Evolutionary conservation across 2,797 vertebrate species (phyloP).

Genomic region (Alca torda): DNA sequence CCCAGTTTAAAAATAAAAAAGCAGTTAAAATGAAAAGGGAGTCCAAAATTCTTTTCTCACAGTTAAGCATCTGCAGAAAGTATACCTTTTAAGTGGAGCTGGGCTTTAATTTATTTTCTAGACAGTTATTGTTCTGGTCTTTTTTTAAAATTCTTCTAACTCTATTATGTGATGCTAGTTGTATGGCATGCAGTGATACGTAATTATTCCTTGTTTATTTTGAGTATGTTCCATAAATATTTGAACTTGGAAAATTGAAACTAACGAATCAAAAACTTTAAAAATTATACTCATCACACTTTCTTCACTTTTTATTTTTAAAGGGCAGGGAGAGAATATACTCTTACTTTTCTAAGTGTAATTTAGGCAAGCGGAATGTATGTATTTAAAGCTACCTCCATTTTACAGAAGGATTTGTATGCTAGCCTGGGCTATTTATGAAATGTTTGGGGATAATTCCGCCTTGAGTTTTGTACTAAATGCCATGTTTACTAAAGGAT

Average conservation of each 20-base stretch:
- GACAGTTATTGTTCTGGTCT: not conserved
- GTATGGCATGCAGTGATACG: not conserved
- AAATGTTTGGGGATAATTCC: not conserved
- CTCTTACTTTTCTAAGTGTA: not conserved
- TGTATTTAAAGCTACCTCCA: not conserved
- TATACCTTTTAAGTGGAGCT: not conserved
- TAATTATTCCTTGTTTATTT: conserved; percentile 4
- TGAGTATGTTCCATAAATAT: not conserved
- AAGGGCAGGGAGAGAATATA: not conserved
- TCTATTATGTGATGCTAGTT: not conserved
- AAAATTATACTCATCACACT: not conserved
- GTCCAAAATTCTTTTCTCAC: not conserved
- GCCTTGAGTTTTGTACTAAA: not conserved
- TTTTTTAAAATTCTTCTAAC: not conserved
- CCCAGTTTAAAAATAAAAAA: not conserved
- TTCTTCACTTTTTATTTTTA: not conserved
- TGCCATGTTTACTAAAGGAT: not conserved
- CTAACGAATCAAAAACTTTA: not conserved
- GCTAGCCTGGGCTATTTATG: not conserved
- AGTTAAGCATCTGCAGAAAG: not conserved
- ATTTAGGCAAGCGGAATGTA: not conserved
- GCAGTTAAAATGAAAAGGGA: not conserved
- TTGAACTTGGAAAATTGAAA: not conserved
- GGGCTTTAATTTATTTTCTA: not conserved
- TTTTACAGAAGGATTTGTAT: not conserved